Evolutionary conservation across 2,888 invertebrate species (phyloP).

Genomic region (Drosophila colorata): DNA sequence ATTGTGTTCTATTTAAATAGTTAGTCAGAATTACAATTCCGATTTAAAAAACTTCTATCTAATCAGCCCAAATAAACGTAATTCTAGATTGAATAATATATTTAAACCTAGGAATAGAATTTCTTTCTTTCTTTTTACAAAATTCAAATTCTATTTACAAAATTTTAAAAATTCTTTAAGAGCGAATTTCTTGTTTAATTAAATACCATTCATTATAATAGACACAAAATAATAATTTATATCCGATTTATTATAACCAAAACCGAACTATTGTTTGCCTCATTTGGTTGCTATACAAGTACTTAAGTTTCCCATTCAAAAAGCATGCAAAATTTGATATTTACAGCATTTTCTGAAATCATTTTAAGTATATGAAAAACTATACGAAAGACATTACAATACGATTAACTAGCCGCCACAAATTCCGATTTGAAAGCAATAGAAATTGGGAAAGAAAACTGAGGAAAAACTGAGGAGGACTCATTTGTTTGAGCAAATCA

Average conservation of each 20-base stretch:
- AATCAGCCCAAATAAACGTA: neutral
- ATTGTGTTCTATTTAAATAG: too few species aligned
- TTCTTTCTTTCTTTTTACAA: too few species aligned
- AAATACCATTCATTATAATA: too few species aligned
- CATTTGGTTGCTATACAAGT: slow-evolving; percentile 9
- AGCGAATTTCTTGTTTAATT: neutral
- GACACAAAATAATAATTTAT: neutral
- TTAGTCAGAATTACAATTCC: too few species aligned
- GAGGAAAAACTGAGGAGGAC: slow-evolving; percentile 15
- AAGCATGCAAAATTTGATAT: slow-evolving; percentile 31
- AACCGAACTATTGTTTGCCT: slow-evolving; percentile 8
- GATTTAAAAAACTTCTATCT: too few species aligned
- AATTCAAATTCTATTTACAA: too few species aligned
- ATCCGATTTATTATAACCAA: neutral
- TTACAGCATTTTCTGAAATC: slow-evolving; percentile 4
- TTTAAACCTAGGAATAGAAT: too few species aligned
- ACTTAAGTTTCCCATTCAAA: slow-evolving; percentile 3
- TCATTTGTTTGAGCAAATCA: slow-evolving; percentile 67
- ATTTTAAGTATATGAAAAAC: slow-evolving; percentile 13
- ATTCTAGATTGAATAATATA: neutral
- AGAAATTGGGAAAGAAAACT: neutral
- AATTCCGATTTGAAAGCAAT: slow-evolving; percentile 39
- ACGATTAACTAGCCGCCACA: slow-evolving; percentile 70
- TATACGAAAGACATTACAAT: slow-evolving; percentile 50
- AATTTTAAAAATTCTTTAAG: neutral